phyloP scores from a whole-genome alignment of 2,797 vertebrate species.

The Nyctalus aviator region DNA sequence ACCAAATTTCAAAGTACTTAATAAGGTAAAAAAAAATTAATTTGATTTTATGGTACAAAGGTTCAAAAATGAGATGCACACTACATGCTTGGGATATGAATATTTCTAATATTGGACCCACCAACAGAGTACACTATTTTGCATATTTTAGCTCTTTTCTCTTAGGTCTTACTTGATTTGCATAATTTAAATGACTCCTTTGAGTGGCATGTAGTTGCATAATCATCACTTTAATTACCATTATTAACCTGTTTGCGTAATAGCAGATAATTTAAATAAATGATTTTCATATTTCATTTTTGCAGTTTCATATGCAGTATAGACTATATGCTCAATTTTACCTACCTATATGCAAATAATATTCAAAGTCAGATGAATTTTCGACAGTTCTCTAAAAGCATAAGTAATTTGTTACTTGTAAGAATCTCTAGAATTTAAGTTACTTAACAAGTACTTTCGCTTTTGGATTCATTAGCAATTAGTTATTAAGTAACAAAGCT shows the following conservation, averaged over 20 bases:
- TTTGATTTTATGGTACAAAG: slow-evolving; percentile 71
- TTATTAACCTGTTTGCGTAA: slow-evolving; percentile 73
- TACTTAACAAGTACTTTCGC: neutral
- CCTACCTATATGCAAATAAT: neutral
- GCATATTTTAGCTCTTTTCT: slow-evolving; percentile 69
- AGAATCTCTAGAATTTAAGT: slow-evolving; percentile 57
- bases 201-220: slow-evolving; percentile 70
- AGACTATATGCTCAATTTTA: slow-evolving; percentile 13
- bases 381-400: slow-evolving; percentile 17
- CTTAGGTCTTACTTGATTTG: slow-evolving; percentile 53
- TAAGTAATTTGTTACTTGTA: slow-evolving; percentile 52
- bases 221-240: slow-evolving; percentile 77
- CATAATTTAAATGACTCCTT: slow-evolving; percentile 77
- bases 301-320: slow-evolving; percentile 52
- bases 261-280: slow-evolving; percentile 69
- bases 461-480: slow-evolving; percentile 30
- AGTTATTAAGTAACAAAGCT: neutral
- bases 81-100: slow-evolving; percentile 35
- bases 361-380: slow-evolving; percentile 44
- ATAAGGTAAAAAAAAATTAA: slow-evolving; percentile 78
- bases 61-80: slow-evolving; percentile 61
- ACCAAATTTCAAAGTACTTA: slow-evolving; percentile 69
- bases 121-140: slow-evolving; percentile 59
- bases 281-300: slow-evolving; percentile 75
- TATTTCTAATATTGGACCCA: slow-evolving; percentile 55